Base-by-base conservation (phyloP, 2,797 vertebrate species). In the Masticophis lateralis region DNA sequence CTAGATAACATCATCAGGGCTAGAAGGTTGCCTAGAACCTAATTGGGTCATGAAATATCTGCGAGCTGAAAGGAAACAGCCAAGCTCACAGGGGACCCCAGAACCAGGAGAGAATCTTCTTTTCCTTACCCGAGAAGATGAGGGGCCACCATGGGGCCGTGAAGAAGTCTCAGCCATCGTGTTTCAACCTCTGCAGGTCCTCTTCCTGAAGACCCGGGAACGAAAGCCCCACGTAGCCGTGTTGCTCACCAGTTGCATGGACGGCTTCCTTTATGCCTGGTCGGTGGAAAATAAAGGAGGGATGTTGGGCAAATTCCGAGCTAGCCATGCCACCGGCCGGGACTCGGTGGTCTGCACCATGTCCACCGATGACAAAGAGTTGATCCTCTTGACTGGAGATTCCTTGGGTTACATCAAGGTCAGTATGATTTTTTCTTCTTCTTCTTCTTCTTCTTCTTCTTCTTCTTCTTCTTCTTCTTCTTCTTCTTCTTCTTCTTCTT, bases 361-460 rank as follows among this genome's bases (percentile, higher is more conserved):
- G 91, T 69, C 96, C 94, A 92, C 69, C 0, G 97, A 96, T 2
- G 92, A 95, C 8, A 86, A 94, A 0, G 95, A 94, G 87, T 92
- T 94, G 79, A 94, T 97, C 91, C 94, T 96, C 56, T 28, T 97
- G 61, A 93, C 96, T 0, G 95, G 97, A 20, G 96, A 92, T 28
- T 95, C 94, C 61, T 88, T 91, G 53, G 97, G 97, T 8, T 60
- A 92, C 86, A 95, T 97, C 92, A 96, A 93, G 95, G 97, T 97
- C 83, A 96, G 95, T 91, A 69, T 12, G 32, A 25, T 43, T 3
- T 9, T 27, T n/a, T 5, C 27, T n/a, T 5, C 61, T 28, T 28
- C 11, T 13, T n/a, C 27, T n/a, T 32, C 63, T 16, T 14, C 61
- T n/a, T 13, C 63, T 66, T 6, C 63, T 66, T 6, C 63, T n/a